A percentile compares a stretch with the other conserved stretches of the same genome.
These are phyloP conservation scores for Bradysia coprophila DNA, from an alignment of 1,140 invertebrate genomes.

Conservation along the genomic window DNA sequence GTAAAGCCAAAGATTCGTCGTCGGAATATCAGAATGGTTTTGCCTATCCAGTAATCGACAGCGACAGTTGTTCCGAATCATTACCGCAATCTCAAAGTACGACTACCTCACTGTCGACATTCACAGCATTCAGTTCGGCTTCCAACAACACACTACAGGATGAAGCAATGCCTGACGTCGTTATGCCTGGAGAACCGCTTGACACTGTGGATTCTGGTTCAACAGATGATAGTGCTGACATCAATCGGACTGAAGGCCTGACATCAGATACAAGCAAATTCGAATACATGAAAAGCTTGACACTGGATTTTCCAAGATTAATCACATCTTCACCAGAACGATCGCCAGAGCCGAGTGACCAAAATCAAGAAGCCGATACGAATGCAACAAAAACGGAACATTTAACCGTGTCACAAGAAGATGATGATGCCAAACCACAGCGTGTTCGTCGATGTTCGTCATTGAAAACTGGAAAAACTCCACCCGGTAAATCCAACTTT, in stretches of 20 bases:
- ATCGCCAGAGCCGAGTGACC: constrained; percentile 18
- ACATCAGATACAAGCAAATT: not conserved
- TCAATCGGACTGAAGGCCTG: not conserved
- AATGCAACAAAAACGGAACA: not conserved
- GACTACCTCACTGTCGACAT: constrained; percentile 1
- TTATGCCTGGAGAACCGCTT: too few species aligned
- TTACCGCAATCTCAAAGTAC: constrained; percentile 3
- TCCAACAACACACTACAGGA: constrained; percentile 3
- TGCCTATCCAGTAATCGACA: not conserved
- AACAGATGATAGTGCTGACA: not conserved
- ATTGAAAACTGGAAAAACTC: constrained; percentile 77
- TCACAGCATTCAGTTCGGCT: not conserved
- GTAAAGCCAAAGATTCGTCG: not conserved
- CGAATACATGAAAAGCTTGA: not conserved
- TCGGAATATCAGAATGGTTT: not conserved
- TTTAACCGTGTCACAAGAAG: constrained; percentile 15
- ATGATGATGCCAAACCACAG: constrained; percentile 32
- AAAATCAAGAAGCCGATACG: too few species aligned
- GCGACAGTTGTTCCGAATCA: constrained; percentile 2
- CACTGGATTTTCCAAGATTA: not conserved
- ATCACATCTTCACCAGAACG: constrained; percentile 13
- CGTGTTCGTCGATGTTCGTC: constrained; percentile 63
- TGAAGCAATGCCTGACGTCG: not conserved
- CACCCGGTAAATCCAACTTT: too few species aligned
- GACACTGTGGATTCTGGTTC: not conserved